Conservation (phyloP, 2,113 vertebrate genomes). For the Glaucidium brasilianum region DNA sequence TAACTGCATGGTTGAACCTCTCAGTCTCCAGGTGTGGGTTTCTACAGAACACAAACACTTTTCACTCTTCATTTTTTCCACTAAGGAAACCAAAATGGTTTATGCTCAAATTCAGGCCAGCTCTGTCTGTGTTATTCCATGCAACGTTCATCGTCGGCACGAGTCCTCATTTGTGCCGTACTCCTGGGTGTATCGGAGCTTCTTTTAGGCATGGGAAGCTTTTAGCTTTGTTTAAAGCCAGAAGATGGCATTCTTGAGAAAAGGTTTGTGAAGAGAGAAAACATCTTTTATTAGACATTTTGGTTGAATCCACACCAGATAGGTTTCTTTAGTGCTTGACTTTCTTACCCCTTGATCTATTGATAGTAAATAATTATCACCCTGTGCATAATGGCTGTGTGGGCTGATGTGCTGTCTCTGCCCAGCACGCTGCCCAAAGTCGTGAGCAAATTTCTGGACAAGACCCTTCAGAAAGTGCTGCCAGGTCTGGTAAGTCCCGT, state of each 20-base stretch:
- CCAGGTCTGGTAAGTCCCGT: conserved; percentile 27
- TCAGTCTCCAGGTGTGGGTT: background rate
- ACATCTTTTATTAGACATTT: background rate
- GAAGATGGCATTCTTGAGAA: conserved; percentile 51
- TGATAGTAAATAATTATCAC: background rate
- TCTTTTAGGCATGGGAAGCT: background rate
- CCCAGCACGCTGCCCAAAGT: conserved; percentile 28
- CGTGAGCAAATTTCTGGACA: conserved; percentile 58
- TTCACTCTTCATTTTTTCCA: background rate
- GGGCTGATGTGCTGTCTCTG: background rate
- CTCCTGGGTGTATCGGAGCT: background rate
- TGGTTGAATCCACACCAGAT: background rate
- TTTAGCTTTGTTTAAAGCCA: background rate
- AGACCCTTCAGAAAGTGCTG: conserved; percentile 62
- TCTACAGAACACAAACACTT: background rate
- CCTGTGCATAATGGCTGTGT: accelerated
- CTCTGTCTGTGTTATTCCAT: background rate
- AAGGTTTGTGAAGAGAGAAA: background rate
- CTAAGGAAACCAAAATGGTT: background rate
- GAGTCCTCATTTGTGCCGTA: background rate
- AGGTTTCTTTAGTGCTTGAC: background rate
- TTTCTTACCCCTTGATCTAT: background rate
- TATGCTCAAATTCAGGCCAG: background rate
- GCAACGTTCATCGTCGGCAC: background rate
- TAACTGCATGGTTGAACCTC: accelerated